These are phyloP conservation scores for Cliona cf. orientalis DNA, from an alignment of 37 sponge, comb jelly and placozoan genomes.

Conservation along the genomic window DNA sequence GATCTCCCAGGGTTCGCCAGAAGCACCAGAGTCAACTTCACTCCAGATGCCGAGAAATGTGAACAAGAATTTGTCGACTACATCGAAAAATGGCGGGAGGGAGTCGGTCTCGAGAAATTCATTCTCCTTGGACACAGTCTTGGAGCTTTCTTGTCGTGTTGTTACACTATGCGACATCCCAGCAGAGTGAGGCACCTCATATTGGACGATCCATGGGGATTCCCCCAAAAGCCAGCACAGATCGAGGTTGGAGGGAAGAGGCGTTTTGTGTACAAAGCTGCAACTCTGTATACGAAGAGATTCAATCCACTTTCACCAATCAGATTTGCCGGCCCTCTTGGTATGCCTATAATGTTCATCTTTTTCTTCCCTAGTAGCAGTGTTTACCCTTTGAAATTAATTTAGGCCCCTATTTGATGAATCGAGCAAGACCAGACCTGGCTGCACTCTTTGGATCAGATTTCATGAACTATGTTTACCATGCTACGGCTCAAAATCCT, in stretches of 20 bases:
- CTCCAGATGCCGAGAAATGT: slow-evolving; percentile 11
- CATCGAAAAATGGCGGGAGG: slow-evolving; percentile 77
- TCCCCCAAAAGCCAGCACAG: slow-evolving; percentile 17
- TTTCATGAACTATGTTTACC: slow-evolving; percentile 59
- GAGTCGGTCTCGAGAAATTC: slow-evolving; percentile 70
- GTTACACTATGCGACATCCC: slow-evolving; percentile 71
- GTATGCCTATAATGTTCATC: slow-evolving; percentile 26
- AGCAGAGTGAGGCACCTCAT: slow-evolving; percentile 65
- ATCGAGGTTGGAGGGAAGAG: too few relatives aligned
- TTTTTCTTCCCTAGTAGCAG: too few relatives aligned
- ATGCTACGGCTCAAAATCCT: slow-evolving; percentile 66
- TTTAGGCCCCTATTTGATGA: slow-evolving; percentile 41
- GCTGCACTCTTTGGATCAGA: slow-evolving; percentile 27
- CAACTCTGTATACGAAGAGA: neutral
- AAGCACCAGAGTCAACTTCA: slow-evolving; percentile 58
- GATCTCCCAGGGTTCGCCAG: slow-evolving; percentile 74
- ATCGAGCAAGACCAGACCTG: slow-evolving; percentile 49
- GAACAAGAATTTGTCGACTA: slow-evolving; percentile 63
- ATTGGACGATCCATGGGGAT: slow-evolving; percentile 91
- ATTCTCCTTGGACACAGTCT: slow-evolving; percentile 89
- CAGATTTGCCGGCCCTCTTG: slow-evolving; percentile 77
- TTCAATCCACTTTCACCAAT: slow-evolving; percentile 75
- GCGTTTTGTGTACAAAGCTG: neutral
- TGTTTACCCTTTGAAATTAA: too few relatives aligned
- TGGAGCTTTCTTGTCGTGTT: slow-evolving; percentile 75